Base-by-base conservation (phyloP, 2,797 vertebrate genomes). In the Brachyalestes nurse region DNA sequence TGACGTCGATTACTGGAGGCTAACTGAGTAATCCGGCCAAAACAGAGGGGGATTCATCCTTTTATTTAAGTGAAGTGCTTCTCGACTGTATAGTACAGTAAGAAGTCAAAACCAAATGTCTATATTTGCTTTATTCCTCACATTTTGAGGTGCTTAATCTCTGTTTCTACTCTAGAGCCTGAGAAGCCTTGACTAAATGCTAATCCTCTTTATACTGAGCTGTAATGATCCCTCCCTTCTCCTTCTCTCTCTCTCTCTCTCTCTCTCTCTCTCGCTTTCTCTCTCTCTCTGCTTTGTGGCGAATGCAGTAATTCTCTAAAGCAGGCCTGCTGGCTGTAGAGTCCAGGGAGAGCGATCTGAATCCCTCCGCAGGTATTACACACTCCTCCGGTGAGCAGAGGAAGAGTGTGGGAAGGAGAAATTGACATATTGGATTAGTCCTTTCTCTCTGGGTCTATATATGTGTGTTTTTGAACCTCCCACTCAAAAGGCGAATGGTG, bases 171-270 rank as follows among this genome's bases (percentile, higher is more conserved):
- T 83, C 65, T 34, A 75, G 64, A 81, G 67, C 61, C 78, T 62
- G 47, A 79, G 57, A 75, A 66, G 70, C 75, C 62, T 67, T 49
- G 28, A 80, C 64, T 82, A 81, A 82, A 75, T 82, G 72, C 71
- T 79, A 83, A 83, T 79, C 77, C 77, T 70, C 81, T 75, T 83
- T 75, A 70, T 61, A 75, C 81, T 70, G 65, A 83, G 65, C 72
- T 64, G 65, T 42, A 79, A 79, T 75, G 64, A 83, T 83, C 69
- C 61, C 60, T 65, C 60, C 70, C 55, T 72, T 55, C 25, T 75
- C 21, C 40, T 67, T 82, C 60, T 72, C 62, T 28, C 53, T 66
- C 69, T 5, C 23, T 65, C 49, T 60, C 71, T n/a, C 16, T 51
- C 47, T 71, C 69, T 34, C 34, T 34, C 34, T 53, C 45, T 71